Conservation (phyloP, 2,797 vertebrate species). For the Discoglossus pictus region DNA sequence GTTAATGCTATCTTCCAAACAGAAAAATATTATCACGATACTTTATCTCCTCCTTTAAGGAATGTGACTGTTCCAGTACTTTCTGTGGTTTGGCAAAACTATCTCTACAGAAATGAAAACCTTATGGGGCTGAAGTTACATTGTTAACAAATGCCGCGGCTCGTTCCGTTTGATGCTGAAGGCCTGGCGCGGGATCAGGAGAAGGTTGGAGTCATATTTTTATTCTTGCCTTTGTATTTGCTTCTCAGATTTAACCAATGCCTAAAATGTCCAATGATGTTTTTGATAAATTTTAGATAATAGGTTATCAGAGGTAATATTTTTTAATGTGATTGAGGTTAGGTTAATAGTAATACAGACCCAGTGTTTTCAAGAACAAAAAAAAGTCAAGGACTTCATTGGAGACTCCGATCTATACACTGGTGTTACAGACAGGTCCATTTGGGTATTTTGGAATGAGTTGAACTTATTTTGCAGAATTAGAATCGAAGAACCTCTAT, state of each 20-base stretch:
- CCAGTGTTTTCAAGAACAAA: no score
- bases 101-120: slow-evolving; percentile 47
- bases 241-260: background rate
- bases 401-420: no score
- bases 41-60: slow-evolving; percentile 51
- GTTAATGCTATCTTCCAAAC: slow-evolving; percentile 11
- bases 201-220: background rate
- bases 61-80: slow-evolving; percentile 48
- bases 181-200: slow-evolving; percentile 13
- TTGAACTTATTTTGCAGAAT: no score
- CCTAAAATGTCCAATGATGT: background rate
- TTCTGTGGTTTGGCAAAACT: slow-evolving; percentile 46
- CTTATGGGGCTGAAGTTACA: slow-evolving; percentile 16
- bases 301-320: slow-evolving; percentile 5
- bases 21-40: slow-evolving; percentile 32
- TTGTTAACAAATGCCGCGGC: slow-evolving; percentile 19
- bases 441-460: no score
- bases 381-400: no score
- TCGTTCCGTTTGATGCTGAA: slow-evolving; percentile 15
- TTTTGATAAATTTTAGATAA: background rate
- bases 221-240: background rate
- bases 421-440: no score
- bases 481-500: no score
- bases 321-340: background rate
- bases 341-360: background rate